Evolutionary conservation across 1,140 invertebrate species (phyloP).

Genomic region (Hylaeus volcanicus): DNA sequence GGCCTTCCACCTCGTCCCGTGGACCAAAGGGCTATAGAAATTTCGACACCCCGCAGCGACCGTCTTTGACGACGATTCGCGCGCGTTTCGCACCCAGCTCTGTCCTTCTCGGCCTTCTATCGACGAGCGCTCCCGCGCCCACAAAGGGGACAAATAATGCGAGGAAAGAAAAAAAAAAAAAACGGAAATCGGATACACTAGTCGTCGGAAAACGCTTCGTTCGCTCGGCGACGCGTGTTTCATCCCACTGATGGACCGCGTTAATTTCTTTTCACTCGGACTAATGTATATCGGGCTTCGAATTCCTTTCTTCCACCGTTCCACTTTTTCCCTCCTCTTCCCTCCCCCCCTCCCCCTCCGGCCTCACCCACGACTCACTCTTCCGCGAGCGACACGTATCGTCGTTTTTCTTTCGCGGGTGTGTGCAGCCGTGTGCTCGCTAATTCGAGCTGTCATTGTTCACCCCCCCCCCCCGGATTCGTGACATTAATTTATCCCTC

Average conservation of each 20-base stretch:
- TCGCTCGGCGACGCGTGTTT: not conserved
- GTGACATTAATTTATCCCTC: conserved; percentile 48
- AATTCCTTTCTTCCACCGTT: conserved; percentile 24
- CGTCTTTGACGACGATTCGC: too few relatives aligned
- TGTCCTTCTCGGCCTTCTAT: too few relatives aligned
- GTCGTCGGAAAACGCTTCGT: too few relatives aligned
- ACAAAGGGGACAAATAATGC: too few relatives aligned
- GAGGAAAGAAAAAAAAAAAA: too few relatives aligned
- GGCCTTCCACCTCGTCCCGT: too few relatives aligned
- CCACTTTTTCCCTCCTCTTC: conserved; percentile 1
- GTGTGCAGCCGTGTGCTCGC: not conserved
- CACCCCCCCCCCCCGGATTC: conserved; percentile 19
- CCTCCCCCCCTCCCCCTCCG: not conserved
- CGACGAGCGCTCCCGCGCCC: too few relatives aligned
- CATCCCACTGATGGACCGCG: conserved; percentile 24
- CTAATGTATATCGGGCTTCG: conserved; percentile 36
- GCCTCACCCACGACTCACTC: too few relatives aligned
- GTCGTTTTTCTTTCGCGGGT: not conserved
- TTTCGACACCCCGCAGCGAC: too few relatives aligned
- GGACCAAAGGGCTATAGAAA: too few relatives aligned
- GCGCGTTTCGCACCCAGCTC: too few relatives aligned
- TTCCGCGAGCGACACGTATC: not conserved
- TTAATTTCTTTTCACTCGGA: conserved; percentile 33
- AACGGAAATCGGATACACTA: too few relatives aligned
- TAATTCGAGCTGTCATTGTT: conserved; percentile 47